Conservation (phyloP, 1,140 invertebrate genomes). For the Protaetia brevitarsis region DNA sequence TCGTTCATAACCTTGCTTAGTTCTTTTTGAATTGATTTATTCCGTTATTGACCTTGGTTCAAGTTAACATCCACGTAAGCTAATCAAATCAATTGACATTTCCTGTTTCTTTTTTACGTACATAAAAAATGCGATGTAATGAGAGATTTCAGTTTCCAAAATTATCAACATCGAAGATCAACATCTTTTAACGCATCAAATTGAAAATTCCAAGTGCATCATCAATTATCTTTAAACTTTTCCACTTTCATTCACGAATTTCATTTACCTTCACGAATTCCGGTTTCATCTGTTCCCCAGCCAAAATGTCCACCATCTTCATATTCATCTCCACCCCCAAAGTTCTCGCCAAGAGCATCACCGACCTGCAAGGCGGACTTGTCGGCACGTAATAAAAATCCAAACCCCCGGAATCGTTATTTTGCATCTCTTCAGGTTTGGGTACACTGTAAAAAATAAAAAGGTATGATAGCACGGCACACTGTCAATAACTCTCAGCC, state of each 20-base stretch:
- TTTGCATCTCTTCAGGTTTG: neutral
- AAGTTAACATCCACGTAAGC: too few relatives aligned
- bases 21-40: too few relatives aligned
- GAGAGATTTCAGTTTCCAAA: too few relatives aligned
- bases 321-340: constrained; percentile 49
- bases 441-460: neutral
- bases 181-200: too few relatives aligned
- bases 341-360: constrained; percentile 48
- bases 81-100: too few relatives aligned
- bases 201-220: too few relatives aligned
- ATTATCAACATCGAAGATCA: too few relatives aligned
- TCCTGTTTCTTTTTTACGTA: too few relatives aligned
- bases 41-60: too few relatives aligned
- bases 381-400: constrained; percentile 51
- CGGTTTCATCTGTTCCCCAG: constrained; percentile 8
- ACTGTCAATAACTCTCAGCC: neutral
- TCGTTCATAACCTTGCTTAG: too few relatives aligned
- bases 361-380: constrained; percentile 50
- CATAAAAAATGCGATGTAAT: too few relatives aligned
- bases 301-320: constrained; percentile 45
- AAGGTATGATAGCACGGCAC: neutral
- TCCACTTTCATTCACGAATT: neutral
- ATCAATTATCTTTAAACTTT: too few relatives aligned
- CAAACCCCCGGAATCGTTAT: constrained; percentile 18
- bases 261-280: constrained; percentile 20